Percentiles rank a stretch among this genome's conserved stretches.
phyloP scores from a whole-genome alignment of 2,888 invertebrate species.

The Drosophila birchii region DNA sequence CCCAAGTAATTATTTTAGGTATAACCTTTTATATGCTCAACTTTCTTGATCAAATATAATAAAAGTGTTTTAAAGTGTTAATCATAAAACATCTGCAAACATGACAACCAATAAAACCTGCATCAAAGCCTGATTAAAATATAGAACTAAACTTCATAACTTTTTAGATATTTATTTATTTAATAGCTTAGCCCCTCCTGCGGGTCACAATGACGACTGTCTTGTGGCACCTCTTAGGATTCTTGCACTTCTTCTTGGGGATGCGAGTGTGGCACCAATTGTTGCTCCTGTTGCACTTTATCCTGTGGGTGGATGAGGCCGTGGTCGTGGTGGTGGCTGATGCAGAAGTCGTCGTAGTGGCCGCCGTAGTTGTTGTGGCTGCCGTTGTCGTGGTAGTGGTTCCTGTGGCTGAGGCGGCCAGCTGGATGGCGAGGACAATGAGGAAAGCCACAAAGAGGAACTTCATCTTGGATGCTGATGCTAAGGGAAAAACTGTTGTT shows the following conservation, averaged over 20 bases:
- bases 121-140: too few species aligned
- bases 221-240: slow-evolving; percentile 29
- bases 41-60: not conserved
- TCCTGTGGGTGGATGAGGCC: slow-evolving; percentile 4
- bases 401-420: not conserved
- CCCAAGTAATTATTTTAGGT: not conserved
- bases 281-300: slow-evolving; percentile 24
- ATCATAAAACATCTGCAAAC: too few species aligned
- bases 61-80: not conserved
- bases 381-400: too few species aligned
- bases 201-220: slow-evolving; percentile 26
- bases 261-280: slow-evolving; percentile 37
- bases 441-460: slow-evolving; percentile 15
- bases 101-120: too few species aligned
- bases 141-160: not conserved
- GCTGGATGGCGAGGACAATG: slow-evolving; percentile 21
- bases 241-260: slow-evolving; percentile 22
- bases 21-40: not conserved
- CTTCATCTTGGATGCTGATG: slow-evolving; percentile 25
- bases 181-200: slow-evolving; percentile 1
- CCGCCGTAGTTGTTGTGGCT: slow-evolving; percentile 4
- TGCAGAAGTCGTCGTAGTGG: not conserved
- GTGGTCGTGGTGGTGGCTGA: not conserved
- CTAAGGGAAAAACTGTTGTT: not conserved
- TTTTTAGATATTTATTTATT: not conserved